Base-by-base conservation (phyloP, 2,797 vertebrate genomes). In the Centroberyx gerrardi region DNA sequence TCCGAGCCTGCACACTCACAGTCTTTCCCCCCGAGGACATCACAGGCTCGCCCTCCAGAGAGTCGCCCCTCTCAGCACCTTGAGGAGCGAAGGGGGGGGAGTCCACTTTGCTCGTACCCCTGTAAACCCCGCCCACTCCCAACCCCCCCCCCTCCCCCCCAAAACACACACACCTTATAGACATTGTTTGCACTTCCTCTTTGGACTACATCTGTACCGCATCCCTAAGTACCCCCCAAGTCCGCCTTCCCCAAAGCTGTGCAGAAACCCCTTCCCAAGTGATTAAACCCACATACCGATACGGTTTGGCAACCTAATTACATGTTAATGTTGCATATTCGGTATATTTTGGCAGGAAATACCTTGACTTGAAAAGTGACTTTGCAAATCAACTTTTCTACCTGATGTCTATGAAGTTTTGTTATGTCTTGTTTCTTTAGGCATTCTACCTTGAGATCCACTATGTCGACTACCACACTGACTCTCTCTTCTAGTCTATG, bases 1-100 rank as follows among this genome's bases (percentile, higher is more conserved):
- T 99, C 87, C 95, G 98, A 82, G 98, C 98, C 77, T 99, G 98
- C 92, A 99, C 98, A 31, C 97, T 99, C 67, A 99, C 98, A 2
- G 98, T 99, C 88, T 98, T 98, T 74, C 97, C 97, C 53, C 97
- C 97, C 0, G 98, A 99, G 91, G 97, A 99, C 90, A 93, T 96
- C n/a, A 95, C 95, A 51, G 96, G 99, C 76, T 98, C 97, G 5
- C 98, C 98, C 10, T 98, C 95, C 85, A 94, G 97, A 90, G 98
- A 99, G 90, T 99, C 97, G 27, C 98, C 98, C 51, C 97, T 99
- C 68, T 98, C 98, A 31, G 98, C 97, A 88, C 97, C 97, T 92
- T 99, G 96, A 97, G 86, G 88, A 88, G 89, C 75, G 90, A 90
- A 81, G 67, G 80, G 83, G 90, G 87, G 86, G 82, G 74, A 81